phyloP scores from a whole-genome alignment of 1,140 invertebrate species.

The Theocolax elegans region DNA sequence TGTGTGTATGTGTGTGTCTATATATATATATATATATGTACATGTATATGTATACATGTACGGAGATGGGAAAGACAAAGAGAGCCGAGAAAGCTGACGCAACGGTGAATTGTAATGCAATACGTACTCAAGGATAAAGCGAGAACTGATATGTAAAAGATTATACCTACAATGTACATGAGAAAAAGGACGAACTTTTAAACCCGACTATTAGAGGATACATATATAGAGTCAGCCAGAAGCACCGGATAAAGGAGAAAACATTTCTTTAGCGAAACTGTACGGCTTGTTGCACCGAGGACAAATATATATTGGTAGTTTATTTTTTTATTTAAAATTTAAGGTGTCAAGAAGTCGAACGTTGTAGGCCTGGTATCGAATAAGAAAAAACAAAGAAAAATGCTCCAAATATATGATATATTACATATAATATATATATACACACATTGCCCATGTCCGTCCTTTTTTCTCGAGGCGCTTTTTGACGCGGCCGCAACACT shows the following conservation, averaged over 20 bases:
- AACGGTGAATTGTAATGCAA: slow-evolving; percentile 55
- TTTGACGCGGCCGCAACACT: slow-evolving; percentile 35
- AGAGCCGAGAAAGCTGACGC: slow-evolving; percentile 50
- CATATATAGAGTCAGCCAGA: slow-evolving; percentile 28
- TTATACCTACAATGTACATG: slow-evolving; percentile 30
- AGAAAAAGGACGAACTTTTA: slow-evolving; percentile 41
- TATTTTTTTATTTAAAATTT: slow-evolving; percentile 32
- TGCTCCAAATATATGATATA: no score
- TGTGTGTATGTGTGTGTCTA: no score
- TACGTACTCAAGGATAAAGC: slow-evolving; percentile 54
- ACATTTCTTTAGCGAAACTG: slow-evolving; percentile 13
- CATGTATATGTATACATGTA: no score
- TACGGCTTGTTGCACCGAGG: slow-evolving; percentile 36
- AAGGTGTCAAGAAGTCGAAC: no score
- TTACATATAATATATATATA: no score
- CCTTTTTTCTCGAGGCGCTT: slow-evolving; percentile 38
- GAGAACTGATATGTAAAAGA: slow-evolving; percentile 36
- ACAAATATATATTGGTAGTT: slow-evolving; percentile 16
- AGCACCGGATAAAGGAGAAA: slow-evolving; percentile 1
- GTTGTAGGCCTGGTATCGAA: no score
- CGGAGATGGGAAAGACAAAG: slow-evolving; percentile 46
- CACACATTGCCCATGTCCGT: no score
- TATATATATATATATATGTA: no score
- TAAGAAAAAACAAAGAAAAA: slow-evolving; percentile 39
- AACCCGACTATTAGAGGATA: slow-evolving; percentile 1